Evolutionary conservation across 2,888 invertebrate genomes (phyloP).

Genomic region (Lamellibrachia columna): DNA sequence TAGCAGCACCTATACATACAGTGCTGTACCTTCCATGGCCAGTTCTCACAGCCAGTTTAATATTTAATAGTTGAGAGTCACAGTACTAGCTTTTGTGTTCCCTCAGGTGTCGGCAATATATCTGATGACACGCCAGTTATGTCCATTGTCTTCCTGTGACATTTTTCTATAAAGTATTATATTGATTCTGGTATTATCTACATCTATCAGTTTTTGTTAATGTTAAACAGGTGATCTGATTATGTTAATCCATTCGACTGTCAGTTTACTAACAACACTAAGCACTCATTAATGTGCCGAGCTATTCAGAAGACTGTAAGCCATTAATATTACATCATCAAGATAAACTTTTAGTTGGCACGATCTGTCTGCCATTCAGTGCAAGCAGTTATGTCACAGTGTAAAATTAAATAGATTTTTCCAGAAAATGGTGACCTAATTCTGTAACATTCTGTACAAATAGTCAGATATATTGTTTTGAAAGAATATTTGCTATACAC

Average conservation of each 20-base stretch:
- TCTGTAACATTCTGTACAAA: no score
- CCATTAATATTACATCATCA: background rate
- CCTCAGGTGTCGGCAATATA: background rate
- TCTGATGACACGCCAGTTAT: background rate
- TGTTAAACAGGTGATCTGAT: background rate
- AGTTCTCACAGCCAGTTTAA: background rate
- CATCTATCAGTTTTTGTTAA: background rate
- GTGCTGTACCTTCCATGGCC: background rate
- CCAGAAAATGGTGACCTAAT: no score
- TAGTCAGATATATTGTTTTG: no score
- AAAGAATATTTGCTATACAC: no score
- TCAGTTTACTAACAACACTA: background rate
- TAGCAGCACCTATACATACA: background rate
- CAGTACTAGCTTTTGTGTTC: background rate
- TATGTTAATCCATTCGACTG: background rate
- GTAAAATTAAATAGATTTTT: background rate
- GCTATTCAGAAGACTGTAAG: background rate
- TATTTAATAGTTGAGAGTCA: background rate
- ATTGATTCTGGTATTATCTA: background rate
- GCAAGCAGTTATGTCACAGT: background rate
- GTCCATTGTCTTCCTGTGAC: background rate
- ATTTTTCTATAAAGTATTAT: background rate
- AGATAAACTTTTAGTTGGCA: background rate
- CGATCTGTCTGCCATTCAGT: background rate
- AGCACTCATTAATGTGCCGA: background rate